Evolutionary conservation across 2,888 invertebrate genomes (phyloP).

Genomic region (Ellobium chinense): DNA sequence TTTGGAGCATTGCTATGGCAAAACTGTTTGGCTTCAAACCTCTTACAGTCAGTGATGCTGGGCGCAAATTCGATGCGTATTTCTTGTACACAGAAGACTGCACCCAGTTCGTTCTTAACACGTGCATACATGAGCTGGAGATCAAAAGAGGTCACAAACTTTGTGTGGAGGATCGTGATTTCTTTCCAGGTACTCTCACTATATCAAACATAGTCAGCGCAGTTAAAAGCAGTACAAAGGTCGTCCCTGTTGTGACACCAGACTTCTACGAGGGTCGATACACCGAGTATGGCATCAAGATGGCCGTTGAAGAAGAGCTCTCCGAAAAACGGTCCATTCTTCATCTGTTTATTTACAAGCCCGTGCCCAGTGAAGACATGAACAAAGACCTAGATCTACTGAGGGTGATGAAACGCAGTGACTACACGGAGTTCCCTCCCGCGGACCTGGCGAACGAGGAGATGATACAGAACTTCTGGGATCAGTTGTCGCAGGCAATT

Average conservation of each 20-base stretch:
- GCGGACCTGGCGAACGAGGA: background rate
- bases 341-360: conserved; percentile 19
- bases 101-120: background rate
- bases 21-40: background rate
- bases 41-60: background rate
- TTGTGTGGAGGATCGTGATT: conserved; percentile 7
- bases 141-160: conserved; percentile 2
- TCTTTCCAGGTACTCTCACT: conserved; percentile 14
- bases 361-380: background rate
- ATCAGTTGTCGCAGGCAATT: background rate
- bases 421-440: conserved; percentile 1
- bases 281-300: conserved; percentile 26
- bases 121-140: background rate
- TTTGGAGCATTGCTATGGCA: conserved; percentile 3
- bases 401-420: background rate
- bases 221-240: conserved; percentile 12
- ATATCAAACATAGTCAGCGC: conserved; percentile 2
- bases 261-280: conserved; percentile 8
- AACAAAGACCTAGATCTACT: background rate
- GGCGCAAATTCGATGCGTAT: conserved; percentile 10
- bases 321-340: conserved; percentile 11
- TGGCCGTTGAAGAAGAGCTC: conserved; percentile 25
- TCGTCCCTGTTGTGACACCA: conserved; percentile 18
- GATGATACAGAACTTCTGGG: background rate
- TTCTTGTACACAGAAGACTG: background rate